Evolutionary conservation across 2,113 vertebrate genomes (phyloP).

Genomic region (Erpornis zantholeuca): DNA sequence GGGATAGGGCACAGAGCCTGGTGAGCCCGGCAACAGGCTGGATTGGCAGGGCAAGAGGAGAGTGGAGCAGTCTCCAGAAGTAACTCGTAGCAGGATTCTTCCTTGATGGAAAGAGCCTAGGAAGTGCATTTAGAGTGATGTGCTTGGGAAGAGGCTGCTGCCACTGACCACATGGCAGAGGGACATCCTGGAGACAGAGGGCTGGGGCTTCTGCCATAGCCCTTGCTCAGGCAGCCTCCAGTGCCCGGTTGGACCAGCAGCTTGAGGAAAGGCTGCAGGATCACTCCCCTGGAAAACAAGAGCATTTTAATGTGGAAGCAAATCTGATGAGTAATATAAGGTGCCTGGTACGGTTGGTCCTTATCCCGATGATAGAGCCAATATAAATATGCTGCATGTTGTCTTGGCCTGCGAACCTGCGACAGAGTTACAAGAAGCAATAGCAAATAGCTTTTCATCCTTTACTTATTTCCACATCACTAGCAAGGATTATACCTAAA

Average conservation of each 20-base stretch:
- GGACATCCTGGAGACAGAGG: neutral
- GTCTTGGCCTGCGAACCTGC: conserved; percentile 50
- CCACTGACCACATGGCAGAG: neutral
- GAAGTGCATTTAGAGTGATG: neutral
- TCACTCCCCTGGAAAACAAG: conserved; percentile 6
- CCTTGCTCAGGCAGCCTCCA: neutral
- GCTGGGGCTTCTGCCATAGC: neutral
- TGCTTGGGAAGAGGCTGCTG: neutral
- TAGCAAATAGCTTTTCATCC: conserved; percentile 58
- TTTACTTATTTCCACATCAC: conserved; percentile 60
- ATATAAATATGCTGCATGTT: neutral
- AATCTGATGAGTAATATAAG: conserved; percentile 9
- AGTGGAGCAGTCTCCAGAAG: neutral
- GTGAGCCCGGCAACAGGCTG: neutral
- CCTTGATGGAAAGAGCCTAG: neutral
- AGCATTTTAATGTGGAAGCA: neutral
- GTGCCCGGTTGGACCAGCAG: neutral
- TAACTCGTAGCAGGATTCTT: neutral
- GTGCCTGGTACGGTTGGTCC: conserved; percentile 14
- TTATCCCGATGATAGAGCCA: neutral
- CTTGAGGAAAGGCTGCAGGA: conserved; percentile 4
- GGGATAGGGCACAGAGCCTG: neutral
- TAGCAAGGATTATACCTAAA: conserved; percentile 73
- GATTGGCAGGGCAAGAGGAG: neutral
- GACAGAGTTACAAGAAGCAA: conserved; percentile 57